Percentiles rank a stretch among this genome's conserved stretches.
These are phyloP conservation scores for Chelonoidis abingdonii DNA, from an alignment of 2,113 vertebrate genomes.

Conservation along the genomic window DNA sequence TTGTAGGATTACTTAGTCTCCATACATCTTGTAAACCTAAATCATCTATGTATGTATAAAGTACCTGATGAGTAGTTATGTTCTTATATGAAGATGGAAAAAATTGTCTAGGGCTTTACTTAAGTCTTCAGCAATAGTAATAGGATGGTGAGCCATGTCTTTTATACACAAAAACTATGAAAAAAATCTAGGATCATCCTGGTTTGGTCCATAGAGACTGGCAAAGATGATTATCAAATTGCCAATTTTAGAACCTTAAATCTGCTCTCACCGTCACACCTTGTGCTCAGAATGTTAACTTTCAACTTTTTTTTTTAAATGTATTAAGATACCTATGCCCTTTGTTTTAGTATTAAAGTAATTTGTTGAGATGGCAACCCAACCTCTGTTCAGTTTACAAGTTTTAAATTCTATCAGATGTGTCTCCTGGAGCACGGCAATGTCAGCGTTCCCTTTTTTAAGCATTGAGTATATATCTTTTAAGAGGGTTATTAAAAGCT, in stretches of 20 bases:
- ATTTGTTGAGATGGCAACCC: too few species aligned
- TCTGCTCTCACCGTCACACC: neutral
- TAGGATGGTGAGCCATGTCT: neutral
- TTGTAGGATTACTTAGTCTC: neutral
- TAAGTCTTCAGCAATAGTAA: neutral
- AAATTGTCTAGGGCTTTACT: neutral
- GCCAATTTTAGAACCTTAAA: neutral
- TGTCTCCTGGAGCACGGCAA: too few species aligned
- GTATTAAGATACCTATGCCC: too few species aligned
- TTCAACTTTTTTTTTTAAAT: neutral
- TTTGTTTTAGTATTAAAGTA: too few species aligned
- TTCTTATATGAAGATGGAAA: neutral
- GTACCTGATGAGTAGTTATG: neutral
- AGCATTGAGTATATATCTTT: too few species aligned
- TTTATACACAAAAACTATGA: neutral
- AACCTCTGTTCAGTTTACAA: too few species aligned
- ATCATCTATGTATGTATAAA: neutral
- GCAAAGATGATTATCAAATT: neutral
- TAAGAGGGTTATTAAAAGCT: too few species aligned
- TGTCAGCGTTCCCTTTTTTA: too few species aligned
- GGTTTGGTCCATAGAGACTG: neutral
- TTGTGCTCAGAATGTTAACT: neutral
- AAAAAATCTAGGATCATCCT: neutral
- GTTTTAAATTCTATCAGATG: too few species aligned
- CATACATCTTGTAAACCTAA: neutral